Evolutionary conservation across 1,140 invertebrate genomes (phyloP), one percentile per base, ranked within the genome.

Genomic region (Acyrthosiphon pisum): DNA sequence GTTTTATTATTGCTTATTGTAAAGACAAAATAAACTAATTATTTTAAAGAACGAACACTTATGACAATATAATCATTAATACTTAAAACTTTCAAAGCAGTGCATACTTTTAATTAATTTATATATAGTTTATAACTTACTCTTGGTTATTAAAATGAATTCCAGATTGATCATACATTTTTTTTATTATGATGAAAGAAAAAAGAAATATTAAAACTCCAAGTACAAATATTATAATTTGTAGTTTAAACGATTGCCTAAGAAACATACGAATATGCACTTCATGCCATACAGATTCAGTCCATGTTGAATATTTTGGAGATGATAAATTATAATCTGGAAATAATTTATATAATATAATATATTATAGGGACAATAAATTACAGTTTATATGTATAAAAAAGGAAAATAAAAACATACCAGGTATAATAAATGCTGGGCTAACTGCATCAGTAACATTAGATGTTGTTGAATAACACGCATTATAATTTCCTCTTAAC

Each of bases 241-340:
- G 97, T 90, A 97, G 97, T 81, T 95, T 95, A 87, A 96, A 95
- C 60, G 97, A 96, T 90, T 98, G 97, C 94, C 97, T 96, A 14
- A 99, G 95, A 95, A 99, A 99, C 95, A 99, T 97, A 93, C 97
- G 96, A 46, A 98, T 96, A 93, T 96, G 96, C 93, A 98, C 96
- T 37, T 96, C 95, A 60, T 96, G 95, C 98, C 98, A 99, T 23
- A 97, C 96, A 6, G 98, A 98, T 96, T 99, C 98, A 41, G 98
- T 98, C 98, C 98, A 99, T 20, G 98, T 97, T 1, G 98, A 98
- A 95, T 97, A 99, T 93, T 96, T 83, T 6, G 97, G 96, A 0
- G 97, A 98, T 44, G 95, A 95, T 96, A 97, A 97, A 94, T 98
- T 96, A 94, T 98, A 98, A 94, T 96, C 98, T 98, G 94, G 18